Evolutionary conservation across 2,888 invertebrate genomes (phyloP), one percentile per base, ranked within the genome.

Genomic region (Platycnemis pennipes): DNA sequence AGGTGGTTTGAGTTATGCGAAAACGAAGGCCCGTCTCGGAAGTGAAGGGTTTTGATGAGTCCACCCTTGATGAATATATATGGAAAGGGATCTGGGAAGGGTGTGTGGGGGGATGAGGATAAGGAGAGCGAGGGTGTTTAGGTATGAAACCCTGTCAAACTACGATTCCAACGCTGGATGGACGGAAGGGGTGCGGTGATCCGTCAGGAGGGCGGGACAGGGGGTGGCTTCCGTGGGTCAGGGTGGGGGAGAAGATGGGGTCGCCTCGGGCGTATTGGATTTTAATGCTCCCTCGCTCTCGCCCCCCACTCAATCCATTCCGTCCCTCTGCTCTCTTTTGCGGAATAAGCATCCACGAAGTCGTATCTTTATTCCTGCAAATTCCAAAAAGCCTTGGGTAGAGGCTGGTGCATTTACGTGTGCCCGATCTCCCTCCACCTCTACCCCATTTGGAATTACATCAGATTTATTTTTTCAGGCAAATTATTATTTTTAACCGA

Each of bases 21-120:
- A 77, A 77, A 77, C 77, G 37, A 37, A 77, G 37, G 37, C 77
- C 31, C 13, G 7, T 37, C 37, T 37, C 13, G 77, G 5, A n/a
- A 63, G n/a, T 63, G 37, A 77, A 26, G 77, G 37, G 37, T 77
- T 77, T 77, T 37, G 77, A 77, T 77, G 77, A 37, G 37, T 77
- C 77, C 77, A 77, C 77, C 77, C 37, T 77, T 37, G 77, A 77
- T 77, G 77, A 77, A 77, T 77, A 77, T 77, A 37, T 11, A 77
- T 77, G 77, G 77, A 77, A 37, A 37, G 77, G 77, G 77, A 69
- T 69, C 53, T 1, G 53, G 19, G 53, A 53, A 13, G 5, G 56
- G 22, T 0, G 56, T 5, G 56, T 22, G 22, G 16, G 22, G 56
- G 22, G 22, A n/a, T n/a, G n/a, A 56, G 56, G 56, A 56, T 22